Percentiles rank a stretch among this genome's conserved stretches.
phyloP scores from a whole-genome alignment of 2,888 invertebrate species.

The Lycocerus yunnanus region DNA sequence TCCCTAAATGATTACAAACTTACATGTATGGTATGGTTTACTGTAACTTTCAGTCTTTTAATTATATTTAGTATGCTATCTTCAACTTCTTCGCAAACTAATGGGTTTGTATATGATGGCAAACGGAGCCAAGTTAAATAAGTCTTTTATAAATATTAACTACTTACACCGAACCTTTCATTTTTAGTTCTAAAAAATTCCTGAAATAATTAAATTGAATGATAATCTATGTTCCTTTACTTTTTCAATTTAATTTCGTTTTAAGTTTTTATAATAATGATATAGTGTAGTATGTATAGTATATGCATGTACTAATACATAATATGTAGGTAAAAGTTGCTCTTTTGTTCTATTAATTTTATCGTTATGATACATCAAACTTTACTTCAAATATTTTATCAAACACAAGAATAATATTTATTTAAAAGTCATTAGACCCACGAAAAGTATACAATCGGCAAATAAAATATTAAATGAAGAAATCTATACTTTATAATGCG shows the following conservation, averaged over 20 bases:
- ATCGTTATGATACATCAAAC: not conserved
- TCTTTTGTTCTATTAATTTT: not conserved
- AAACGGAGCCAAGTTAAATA: not conserved
- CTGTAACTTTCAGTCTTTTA: not conserved
- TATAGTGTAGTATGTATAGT: too few species aligned
- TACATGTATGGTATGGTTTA: constrained; percentile 7
- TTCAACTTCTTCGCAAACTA: not conserved
- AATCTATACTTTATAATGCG: not conserved
- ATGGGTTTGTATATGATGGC: not conserved
- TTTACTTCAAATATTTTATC: not conserved
- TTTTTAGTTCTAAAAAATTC: not conserved
- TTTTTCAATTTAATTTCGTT: too few species aligned
- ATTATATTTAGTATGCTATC: not conserved
- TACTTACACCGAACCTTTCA: not conserved
- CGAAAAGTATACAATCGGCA: not conserved
- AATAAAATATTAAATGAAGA: not conserved
- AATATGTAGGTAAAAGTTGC: too few species aligned
- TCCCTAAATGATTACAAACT: constrained; percentile 40
- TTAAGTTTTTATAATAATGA: too few species aligned
- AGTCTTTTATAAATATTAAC: not conserved
- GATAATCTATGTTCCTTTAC: too few species aligned
- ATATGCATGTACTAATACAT: too few species aligned
- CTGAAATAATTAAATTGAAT: not conserved
- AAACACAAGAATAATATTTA: not conserved
- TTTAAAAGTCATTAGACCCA: not conserved